Evolutionary conservation across 30 jellyfish, hydroid and myxozoan species (phyloP).

Genomic region (Phacellophora camtschatica): DNA sequence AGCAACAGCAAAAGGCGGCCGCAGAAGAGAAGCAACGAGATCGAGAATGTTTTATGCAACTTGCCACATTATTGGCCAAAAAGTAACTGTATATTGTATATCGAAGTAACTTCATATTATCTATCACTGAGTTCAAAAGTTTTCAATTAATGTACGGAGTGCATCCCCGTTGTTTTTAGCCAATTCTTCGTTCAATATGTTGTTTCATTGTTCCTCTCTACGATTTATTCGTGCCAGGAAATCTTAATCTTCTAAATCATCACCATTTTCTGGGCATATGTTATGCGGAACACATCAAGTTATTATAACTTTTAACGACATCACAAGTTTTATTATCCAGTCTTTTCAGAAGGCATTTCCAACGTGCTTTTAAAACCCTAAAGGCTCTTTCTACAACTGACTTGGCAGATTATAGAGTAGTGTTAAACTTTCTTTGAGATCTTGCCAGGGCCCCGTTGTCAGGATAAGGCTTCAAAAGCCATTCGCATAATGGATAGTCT

Average conservation of each 20-base stretch:
- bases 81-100: neutral
- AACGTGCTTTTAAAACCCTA: conserved; percentile 50
- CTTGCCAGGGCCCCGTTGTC: conserved; percentile 8
- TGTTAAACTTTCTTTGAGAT: conserved; percentile 33
- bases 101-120: neutral
- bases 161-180: neutral
- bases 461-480: conserved; percentile 49
- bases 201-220: neutral
- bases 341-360: conserved; percentile 31
- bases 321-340: conserved; percentile 29
- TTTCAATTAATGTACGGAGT: neutral
- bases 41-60: conserved; percentile 1
- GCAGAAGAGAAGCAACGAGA: conserved; percentile 10
- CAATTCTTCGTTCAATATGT: neutral
- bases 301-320: conserved; percentile 33
- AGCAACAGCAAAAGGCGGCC: conserved; percentile 21
- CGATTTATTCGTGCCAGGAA: neutral
- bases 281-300: conserved; percentile 58
- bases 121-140: neutral
- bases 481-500: conserved; percentile 28
- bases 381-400: conserved; percentile 60
- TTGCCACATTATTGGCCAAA: conserved; percentile 5
- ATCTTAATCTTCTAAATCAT: conserved; percentile 4
- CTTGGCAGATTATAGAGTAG: conserved; percentile 36
- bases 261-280: conserved; percentile 31